Evolutionary conservation across 2,797 vertebrate species (phyloP), one percentile per base, ranked within the genome.

Genomic region (Streptopelia turtur): DNA sequence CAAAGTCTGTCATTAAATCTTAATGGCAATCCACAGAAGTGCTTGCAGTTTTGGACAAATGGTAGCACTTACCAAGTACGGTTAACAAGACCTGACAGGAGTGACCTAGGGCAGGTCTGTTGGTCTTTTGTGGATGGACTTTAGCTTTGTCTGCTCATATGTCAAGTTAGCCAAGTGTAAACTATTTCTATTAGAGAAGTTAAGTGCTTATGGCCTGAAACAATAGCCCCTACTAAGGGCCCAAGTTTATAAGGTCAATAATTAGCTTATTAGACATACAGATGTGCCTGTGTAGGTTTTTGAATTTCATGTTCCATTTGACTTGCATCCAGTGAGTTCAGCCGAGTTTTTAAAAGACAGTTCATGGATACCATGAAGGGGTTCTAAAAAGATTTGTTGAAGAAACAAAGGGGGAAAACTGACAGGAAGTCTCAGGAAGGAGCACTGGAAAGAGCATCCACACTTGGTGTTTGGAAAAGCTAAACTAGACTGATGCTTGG

Each of bases 41-140:
- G 45, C 43, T 49, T 66, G 82, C 25, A 52, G 45, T 92, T 93
- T 87, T 71, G 90, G 76, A 80, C 41, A 80, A 94, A 94, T 91
- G 61, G 68, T 78, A 61, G 37, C 76, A 68, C 65, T 87, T 90
- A 78, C 0, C 64, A 74, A 37, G 81, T 76, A 15, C 69, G 69
- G 22, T 79, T 93, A 78, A 68, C 61, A 90, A 30, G 61, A 12
- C 35, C 39, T 85, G 33, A 87, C 56, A 84, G 90, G 59, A 64
- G 27, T 83, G 68, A 89, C 35, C 27, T 60, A 56, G 78, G 49
- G 61, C 39, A 71, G 63, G 37, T 59, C 50, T 76, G 1, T 47
- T 82, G 55, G 30, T 84, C 45, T 45, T 71, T 43, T 60, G 75
- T 83, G 68, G 71, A 45, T 70, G 60, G 39, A 49, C 60, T 87